A percentile compares a stretch with the other conserved stretches of the same genome.
Conservation (phyloP, 2,888 invertebrate species). For the Belgica antarctica region DNA sequence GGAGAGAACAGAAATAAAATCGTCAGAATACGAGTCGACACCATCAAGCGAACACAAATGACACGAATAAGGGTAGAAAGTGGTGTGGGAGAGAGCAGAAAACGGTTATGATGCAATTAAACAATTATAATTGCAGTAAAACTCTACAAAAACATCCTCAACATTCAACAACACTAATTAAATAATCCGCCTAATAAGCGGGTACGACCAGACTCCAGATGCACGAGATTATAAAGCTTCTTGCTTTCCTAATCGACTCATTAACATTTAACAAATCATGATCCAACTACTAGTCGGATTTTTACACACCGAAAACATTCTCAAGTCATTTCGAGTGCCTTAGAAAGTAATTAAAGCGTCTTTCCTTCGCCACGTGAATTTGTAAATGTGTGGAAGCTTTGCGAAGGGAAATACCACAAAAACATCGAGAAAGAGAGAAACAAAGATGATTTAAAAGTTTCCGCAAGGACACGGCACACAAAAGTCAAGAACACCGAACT, state of each 20-base stretch:
- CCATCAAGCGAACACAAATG: background rate
- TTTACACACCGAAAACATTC: no score
- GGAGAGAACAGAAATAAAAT: background rate
- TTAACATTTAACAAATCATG: conserved; percentile 15
- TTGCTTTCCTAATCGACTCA: background rate
- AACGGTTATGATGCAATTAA: conserved; percentile 15
- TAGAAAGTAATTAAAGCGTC: background rate
- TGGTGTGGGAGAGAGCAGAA: background rate
- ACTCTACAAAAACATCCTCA: conserved; percentile 2
- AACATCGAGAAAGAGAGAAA: background rate
- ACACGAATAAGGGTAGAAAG: background rate
- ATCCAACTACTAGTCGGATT: no score
- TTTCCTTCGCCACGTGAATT: background rate
- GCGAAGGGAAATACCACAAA: background rate
- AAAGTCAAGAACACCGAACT: no score
- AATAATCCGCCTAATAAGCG: background rate
- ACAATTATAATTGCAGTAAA: conserved; percentile 8
- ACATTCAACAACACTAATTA: conserved; percentile 8
- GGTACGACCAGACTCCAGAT: background rate
- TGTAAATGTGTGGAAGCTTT: background rate
- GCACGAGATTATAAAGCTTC: background rate
- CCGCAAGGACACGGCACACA: background rate
- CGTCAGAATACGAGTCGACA: background rate
- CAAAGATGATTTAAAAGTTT: background rate
- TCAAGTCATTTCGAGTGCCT: background rate